Percentiles rank a stretch among this genome's conserved stretches.
phyloP scores from a whole-genome alignment of 2,113 vertebrate species.

The Paradoxurus hermaphroditus region DNA sequence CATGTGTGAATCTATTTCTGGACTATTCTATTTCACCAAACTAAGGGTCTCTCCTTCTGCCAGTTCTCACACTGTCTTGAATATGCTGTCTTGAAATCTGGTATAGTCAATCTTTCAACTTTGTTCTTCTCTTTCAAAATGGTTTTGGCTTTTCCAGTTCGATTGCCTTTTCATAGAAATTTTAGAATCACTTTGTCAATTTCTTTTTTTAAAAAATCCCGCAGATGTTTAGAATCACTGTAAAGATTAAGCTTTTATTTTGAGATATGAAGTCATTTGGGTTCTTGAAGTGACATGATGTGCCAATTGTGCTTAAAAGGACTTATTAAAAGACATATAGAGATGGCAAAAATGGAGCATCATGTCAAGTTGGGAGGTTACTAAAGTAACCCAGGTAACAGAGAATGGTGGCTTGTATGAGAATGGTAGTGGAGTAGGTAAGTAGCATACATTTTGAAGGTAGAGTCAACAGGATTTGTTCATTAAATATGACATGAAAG shows the following conservation, averaged over 20 bases:
- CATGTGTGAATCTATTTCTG: neutral
- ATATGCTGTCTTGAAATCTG: neutral
- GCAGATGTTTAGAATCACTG: neutral
- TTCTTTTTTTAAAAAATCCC: neutral
- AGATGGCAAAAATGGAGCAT: neutral
- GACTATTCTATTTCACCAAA: neutral
- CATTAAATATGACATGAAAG: neutral
- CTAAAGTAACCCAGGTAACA: neutral
- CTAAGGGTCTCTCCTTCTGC: neutral
- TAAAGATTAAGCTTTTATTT: neutral
- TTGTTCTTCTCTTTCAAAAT: neutral
- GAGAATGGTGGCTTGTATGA: neutral
- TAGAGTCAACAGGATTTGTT: neutral
- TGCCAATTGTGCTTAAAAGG: neutral
- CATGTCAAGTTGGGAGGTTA: neutral
- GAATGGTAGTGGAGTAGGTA: neutral
- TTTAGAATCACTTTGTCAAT: neutral
- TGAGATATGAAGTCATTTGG: neutral
- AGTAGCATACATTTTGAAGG: constrained; percentile 26
- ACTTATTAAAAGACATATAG: neutral
- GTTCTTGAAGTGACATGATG: constrained; percentile 1
- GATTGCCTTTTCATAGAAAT: neutral
- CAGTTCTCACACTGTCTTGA: neutral
- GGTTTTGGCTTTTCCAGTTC: neutral
- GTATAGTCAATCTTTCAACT: neutral